Base-by-base conservation (phyloP, 2,888 invertebrate genomes). In the Mamestra brassicae region DNA sequence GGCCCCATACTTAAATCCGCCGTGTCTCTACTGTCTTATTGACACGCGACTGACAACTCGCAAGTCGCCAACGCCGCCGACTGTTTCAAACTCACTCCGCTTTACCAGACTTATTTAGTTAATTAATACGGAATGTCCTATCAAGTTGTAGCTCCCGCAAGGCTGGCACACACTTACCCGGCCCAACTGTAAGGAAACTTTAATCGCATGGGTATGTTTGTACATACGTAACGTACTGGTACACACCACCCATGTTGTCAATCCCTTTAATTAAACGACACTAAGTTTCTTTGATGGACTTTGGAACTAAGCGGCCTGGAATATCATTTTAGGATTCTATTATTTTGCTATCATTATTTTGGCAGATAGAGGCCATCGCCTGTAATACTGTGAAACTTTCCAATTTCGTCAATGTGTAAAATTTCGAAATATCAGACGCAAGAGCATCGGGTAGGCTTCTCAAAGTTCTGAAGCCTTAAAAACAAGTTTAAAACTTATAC, bases 61-160 rank as follows among this genome's bases (percentile, higher is more conserved):
- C 94, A 91, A 94, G 93, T 95, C 95, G 95, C 95, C 95, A 93
- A 87, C 94, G 90, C 89, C 89, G 90, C 82, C 89, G 92, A 90
- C 94, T 93, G 94, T 93, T 92, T 90, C 94, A 89, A 92, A 90
- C 93, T 92, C 91, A 91, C 93, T 92, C 83, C 91, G 93, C 95
- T 95, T 94, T 94, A 92, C 91, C 92, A 93, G 94, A 94, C 95
- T 95, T 96, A 96, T 96, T 96, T 96, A 96, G 95, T 95, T 96
- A 96, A 96, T 96, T 96, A 96, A 96, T 96, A 96, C 94, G 95
- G 94, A 95, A 96, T 96, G 96, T 94, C 96, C 95, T 95, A 94
- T 94, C 94, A 93, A 95, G 92, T 95, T 91, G 91, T 91, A 93
- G 94, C 92, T 95, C 95, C 93, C 95, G 88, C 93, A 93, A 94